These are phyloP conservation scores for Pipra filicauda DNA, from an alignment of 2,113 vertebrate species.

Conservation along the genomic window DNA sequence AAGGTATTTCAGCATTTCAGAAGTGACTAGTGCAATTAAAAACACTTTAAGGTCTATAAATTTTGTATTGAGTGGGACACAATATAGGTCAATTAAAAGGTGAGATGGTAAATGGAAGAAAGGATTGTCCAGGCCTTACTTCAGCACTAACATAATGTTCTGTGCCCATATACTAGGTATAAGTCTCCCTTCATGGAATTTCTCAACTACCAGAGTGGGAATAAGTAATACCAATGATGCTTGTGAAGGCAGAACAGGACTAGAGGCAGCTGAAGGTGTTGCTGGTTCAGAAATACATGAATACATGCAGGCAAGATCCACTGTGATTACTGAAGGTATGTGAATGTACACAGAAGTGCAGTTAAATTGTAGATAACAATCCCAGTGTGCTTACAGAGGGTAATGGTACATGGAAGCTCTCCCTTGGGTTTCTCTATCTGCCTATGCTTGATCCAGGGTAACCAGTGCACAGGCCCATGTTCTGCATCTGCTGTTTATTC, in stretches of 20 bases:
- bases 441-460: background rate
- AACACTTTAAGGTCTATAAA: background rate
- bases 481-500: background rate
- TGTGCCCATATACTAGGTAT: background rate
- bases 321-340: background rate
- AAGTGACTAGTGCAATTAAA: background rate
- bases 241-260: background rate
- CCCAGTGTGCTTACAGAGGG: background rate
- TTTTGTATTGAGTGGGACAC: background rate
- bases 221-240: background rate
- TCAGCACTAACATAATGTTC: background rate
- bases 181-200: background rate
- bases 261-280: background rate
- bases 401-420: background rate
- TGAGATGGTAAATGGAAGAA: background rate
- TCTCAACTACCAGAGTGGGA: background rate
- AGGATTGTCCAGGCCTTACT: background rate
- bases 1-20: background rate
- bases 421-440: background rate
- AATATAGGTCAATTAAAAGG: background rate
- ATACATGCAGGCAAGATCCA: background rate
- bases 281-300: background rate
- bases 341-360: background rate
- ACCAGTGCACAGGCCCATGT: accelerated
- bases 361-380: background rate